phyloP scores from a whole-genome alignment of 2,113 vertebrate species.

The Onychostruthus taczanowskii region DNA sequence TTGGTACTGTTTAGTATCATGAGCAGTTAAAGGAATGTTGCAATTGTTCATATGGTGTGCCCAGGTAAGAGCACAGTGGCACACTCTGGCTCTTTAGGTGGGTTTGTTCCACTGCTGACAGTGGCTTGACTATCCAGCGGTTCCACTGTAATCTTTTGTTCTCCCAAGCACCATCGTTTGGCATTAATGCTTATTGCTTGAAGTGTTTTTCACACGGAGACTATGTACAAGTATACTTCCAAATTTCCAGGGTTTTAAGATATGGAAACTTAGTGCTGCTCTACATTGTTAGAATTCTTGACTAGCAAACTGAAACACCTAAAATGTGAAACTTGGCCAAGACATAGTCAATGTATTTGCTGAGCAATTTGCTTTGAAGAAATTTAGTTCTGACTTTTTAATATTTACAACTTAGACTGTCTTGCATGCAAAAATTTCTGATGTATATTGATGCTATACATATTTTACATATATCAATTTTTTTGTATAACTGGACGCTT shows the following conservation, averaged over 20 bases:
- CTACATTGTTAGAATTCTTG: neutral
- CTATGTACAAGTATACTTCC: neutral
- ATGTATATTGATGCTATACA: neutral
- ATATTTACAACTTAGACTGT: neutral
- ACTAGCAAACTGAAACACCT: neutral
- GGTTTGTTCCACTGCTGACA: neutral
- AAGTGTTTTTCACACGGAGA: neutral
- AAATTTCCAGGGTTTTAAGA: neutral
- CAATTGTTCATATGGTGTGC: rapidly evolving
- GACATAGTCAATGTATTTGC: neutral
- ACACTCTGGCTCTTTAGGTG: rapidly evolving
- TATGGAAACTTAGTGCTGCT: neutral
- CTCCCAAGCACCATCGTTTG: neutral
- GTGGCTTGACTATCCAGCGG: rapidly evolving
- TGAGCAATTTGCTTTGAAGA: neutral
- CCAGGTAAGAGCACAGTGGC: neutral
- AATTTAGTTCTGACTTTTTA: neutral
- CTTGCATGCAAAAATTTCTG: neutral
- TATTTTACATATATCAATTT: neutral
- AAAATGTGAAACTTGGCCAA: neutral
- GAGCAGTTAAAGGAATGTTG: neutral
- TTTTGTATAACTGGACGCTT: neutral
- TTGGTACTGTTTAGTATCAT: neutral
- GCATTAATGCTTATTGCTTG: neutral
- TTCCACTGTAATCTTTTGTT: neutral